A percentile compares a stretch with the other conserved stretches of the same genome.
Conservation (phyloP, 2,888 invertebrate genomes). For the Aleiodes alternator region DNA sequence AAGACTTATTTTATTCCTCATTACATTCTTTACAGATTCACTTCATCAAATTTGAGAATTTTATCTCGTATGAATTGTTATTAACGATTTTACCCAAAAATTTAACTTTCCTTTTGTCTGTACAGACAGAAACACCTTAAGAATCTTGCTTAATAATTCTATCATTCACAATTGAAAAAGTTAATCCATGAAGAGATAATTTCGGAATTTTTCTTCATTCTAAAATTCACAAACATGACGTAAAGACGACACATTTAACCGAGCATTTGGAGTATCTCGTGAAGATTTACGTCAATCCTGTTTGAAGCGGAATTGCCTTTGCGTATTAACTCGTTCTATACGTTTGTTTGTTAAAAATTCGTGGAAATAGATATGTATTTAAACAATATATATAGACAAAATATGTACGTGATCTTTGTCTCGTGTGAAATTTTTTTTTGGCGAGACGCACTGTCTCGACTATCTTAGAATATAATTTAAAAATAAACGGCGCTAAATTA, state of each 20-base stretch:
- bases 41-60: too few species aligned
- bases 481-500: constrained; percentile 38
- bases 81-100: too few species aligned
- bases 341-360: constrained; percentile 14
- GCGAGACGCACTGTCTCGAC: constrained; percentile 2
- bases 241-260: constrained; percentile 6
- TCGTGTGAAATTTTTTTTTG: background rate
- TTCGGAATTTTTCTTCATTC: background rate
- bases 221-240: constrained; percentile 11
- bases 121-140: too few species aligned
- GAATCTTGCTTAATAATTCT: background rate
- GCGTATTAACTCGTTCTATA: constrained; percentile 4
- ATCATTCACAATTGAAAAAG: background rate
- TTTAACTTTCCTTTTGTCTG: too few species aligned
- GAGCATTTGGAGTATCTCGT: background rate
- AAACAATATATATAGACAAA: constrained; percentile 1
- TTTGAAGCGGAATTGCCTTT: constrained; percentile 5
- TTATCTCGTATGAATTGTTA: too few species aligned
- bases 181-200: too few species aligned
- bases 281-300: constrained; percentile 10
- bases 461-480: constrained; percentile 26
- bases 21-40: too few species aligned
- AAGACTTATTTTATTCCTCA: too few species aligned
- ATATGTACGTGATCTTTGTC: constrained; percentile 17
- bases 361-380: constrained; percentile 16